A percentile compares a stretch with the other conserved stretches of the same genome.
These are phyloP conservation scores for Psettodes erumei DNA, from an alignment of 2,113 vertebrate genomes.

Conservation along the genomic window DNA sequence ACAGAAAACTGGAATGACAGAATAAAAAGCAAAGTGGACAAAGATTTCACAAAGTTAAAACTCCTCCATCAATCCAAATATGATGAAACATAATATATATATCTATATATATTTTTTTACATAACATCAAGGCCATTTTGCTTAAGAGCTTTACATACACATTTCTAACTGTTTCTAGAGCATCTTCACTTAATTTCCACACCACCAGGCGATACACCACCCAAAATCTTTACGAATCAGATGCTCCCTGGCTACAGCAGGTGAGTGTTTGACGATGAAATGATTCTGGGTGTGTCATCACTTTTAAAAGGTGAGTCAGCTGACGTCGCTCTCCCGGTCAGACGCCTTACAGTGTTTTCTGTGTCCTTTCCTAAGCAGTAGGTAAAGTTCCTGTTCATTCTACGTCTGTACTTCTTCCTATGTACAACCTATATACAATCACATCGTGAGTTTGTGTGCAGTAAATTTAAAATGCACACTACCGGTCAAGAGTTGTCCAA, in stretches of 20 bases:
- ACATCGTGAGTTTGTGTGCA: constrained; percentile 31
- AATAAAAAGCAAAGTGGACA: constrained; percentile 59
- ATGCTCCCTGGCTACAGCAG: background rate
- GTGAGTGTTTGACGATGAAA: background rate
- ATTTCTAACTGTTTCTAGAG: background rate
- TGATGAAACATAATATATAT: constrained; percentile 44
- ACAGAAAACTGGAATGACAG: constrained; percentile 53
- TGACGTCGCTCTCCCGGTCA: constrained; percentile 1
- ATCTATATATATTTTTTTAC: constrained; percentile 23
- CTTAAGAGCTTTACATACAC: constrained; percentile 37
- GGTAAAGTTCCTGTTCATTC: constrained; percentile 38
- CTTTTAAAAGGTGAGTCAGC: background rate
- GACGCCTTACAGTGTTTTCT: background rate
- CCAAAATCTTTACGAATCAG: background rate
- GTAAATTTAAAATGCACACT: background rate
- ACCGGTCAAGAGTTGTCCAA: background rate
- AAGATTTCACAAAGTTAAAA: constrained; percentile 39
- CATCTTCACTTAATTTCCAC: background rate
- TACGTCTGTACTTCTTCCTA: constrained; percentile 39
- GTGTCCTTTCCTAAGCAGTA: constrained; percentile 33
- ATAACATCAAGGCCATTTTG: constrained; percentile 63
- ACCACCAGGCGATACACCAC: background rate
- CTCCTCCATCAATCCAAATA: constrained; percentile 31
- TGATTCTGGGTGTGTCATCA: background rate
- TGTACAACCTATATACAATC: constrained; percentile 70